A percentile compares a stretch with the other conserved stretches of the same genome.
Evolutionary conservation across 2,797 vertebrate species (phyloP).

Genomic region (Allobates femoralis): DNA sequence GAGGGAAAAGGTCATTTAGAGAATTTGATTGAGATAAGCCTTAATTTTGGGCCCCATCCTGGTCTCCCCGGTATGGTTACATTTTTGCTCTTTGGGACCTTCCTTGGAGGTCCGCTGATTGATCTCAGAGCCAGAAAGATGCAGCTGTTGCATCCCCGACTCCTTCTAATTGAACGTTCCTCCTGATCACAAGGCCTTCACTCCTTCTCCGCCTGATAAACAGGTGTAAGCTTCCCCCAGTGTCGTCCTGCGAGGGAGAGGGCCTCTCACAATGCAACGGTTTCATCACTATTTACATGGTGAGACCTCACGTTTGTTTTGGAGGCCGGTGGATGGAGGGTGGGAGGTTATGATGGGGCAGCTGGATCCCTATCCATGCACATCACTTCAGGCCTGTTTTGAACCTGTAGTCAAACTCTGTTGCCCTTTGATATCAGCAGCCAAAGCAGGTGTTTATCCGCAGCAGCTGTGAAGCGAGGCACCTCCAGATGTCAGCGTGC

Average conservation of each 20-base stretch:
- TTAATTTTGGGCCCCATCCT: neutral
- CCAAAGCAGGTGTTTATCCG: conserved; percentile 19
- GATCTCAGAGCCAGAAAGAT: conserved; percentile 19
- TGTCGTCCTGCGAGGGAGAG: neutral
- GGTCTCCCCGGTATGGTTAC: neutral
- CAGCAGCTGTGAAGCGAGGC: neutral
- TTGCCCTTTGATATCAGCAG: neutral
- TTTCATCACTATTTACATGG: conserved; percentile 52
- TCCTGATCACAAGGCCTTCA: neutral
- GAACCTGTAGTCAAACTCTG: neutral
- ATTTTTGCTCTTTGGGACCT: neutral
- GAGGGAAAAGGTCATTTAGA: too few species aligned
- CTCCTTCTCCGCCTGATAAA: conserved; percentile 8
- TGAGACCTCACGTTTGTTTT: conserved; percentile 25
- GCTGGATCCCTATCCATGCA: neutral
- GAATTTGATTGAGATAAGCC: neutral
- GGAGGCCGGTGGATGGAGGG: neutral
- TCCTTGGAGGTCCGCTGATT: neutral
- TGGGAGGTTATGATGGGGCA: neutral
- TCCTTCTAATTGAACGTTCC: neutral
- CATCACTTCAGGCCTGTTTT: conserved; percentile 21
- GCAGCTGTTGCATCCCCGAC: conserved; percentile 14
- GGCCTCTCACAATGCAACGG: neutral
- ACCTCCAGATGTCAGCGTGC: conserved; percentile 12
- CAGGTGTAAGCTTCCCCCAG: conserved; percentile 18